phyloP scores from a whole-genome alignment of 2,113 vertebrate genomes.

The Ranitomeya variabilis region DNA sequence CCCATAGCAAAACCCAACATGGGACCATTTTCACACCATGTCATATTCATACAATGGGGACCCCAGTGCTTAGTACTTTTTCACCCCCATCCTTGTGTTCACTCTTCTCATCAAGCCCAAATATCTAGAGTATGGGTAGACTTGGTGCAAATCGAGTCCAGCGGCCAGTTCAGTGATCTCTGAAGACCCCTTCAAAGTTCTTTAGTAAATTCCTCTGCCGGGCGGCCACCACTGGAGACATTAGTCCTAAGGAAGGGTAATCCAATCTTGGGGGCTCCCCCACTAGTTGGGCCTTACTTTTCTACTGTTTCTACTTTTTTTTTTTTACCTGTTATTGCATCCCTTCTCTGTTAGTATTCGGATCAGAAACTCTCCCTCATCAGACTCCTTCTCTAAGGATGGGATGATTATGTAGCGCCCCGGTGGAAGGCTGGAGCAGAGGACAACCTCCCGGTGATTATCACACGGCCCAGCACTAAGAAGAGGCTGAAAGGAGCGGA shows the following conservation, averaged over 20 bases:
- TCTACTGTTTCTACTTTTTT: neutral
- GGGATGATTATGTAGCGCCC: constrained; percentile 76
- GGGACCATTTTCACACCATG: too few relatives aligned
- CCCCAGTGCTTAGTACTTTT: too few relatives aligned
- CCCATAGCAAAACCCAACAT: too few relatives aligned
- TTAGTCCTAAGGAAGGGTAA: neutral
- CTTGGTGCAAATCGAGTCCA: too few relatives aligned
- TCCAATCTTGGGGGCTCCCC: neutral
- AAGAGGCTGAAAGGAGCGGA: constrained; percentile 50
- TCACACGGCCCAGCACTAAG: constrained; percentile 52
- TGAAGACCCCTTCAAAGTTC: too few relatives aligned
- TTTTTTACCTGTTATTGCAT: constrained; percentile 65
- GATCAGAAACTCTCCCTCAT: constrained; percentile 72
- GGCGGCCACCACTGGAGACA: too few relatives aligned
- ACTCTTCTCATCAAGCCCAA: too few relatives aligned
- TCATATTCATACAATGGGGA: too few relatives aligned
- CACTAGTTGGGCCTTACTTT: neutral
- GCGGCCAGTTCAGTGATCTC: too few relatives aligned
- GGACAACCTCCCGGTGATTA: constrained; percentile 67
- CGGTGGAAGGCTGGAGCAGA: constrained; percentile 64
- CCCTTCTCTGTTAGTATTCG: constrained; percentile 71
- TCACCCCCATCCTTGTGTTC: too few relatives aligned
- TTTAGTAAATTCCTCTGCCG: too few relatives aligned
- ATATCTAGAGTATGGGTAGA: too few relatives aligned
- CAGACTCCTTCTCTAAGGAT: constrained; percentile 61